Base-by-base conservation (phyloP, 2,888 invertebrate genomes). In the Chromoteleia sp. region DNA sequence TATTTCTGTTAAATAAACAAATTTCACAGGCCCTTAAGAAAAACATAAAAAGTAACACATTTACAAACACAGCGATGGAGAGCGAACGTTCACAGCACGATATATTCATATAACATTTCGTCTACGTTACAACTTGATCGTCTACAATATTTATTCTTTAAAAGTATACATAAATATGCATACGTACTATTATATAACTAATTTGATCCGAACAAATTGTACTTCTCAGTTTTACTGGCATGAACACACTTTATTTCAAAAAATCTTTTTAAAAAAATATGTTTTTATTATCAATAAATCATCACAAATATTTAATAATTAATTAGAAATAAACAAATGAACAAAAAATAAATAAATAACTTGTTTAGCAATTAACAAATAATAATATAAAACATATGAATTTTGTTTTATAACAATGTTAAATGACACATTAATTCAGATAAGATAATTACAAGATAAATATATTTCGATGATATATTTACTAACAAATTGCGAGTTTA, bases 151-250 rank as follows among this genome's bases (percentile, higher is more conserved):
- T 33, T 29, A 33, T 19, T 39, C 33, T 63, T 61, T 45, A 73
- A 54, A 73, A 73, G 54, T 73, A 73, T 73, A 73, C 73, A 73
- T 45, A 54, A 63, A 63, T 73, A 73, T 52, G 65, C 48, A 74
- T 74, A 36, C 50, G n/a, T n/a, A 21, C 25, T 48, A 30, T 48
- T 2, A 17, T 63, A 63, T 43, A 73, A 63, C 41, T 52, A 41
- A 52, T 19, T 71, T 71, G 17, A 43, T 6, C 43, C 61, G 14
- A 61, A 63, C 33, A 63, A 63, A 73, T 54, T 50, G 54, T 67
- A 54, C 41, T 67, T 41, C 12, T 6, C 2, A 25, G 25, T 6
- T 14, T 29, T 70, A 48, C 70, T 70, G 70, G 70, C 70, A 71
- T 50, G n/a, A 59, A 48, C 48, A 6, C 25, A 50, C 25, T 58